Percentiles rank a stretch among this genome's conserved stretches.
phyloP scores from a whole-genome alignment of 2,113 vertebrate genomes.

The Oceanodroma tethys region DNA sequence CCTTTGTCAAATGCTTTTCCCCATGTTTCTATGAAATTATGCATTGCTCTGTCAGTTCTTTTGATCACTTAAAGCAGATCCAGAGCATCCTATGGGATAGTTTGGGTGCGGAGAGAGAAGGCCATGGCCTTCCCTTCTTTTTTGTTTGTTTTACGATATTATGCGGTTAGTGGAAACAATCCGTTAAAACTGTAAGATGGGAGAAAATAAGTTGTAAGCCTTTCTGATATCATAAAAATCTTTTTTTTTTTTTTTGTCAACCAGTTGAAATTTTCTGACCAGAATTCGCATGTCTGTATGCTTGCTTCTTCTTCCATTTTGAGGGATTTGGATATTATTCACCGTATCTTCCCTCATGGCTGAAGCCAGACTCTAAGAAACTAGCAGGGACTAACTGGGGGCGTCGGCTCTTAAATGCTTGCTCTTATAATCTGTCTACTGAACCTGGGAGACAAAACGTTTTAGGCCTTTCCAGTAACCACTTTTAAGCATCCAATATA shows the following conservation, averaged over 20 bases:
- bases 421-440: not conserved
- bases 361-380: not conserved
- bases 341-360: not conserved
- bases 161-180: not conserved
- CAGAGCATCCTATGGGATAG: not conserved
- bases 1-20: not conserved
- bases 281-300: not conserved
- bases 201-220: not conserved
- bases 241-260: not conserved
- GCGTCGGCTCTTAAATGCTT: not conserved
- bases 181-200: not conserved
- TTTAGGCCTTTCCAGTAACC: not conserved
- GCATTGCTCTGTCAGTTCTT: not conserved
- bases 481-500: not conserved
- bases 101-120: not conserved
- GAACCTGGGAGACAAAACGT: not conserved
- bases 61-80: not conserved
- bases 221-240: not conserved
- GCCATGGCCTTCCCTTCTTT: not conserved
- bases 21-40: not conserved
- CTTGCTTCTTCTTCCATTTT: not conserved
- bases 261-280: not conserved
- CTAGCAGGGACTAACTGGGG: not conserved
- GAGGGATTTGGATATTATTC: not conserved
- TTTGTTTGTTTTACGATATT: not conserved